Evolutionary conservation across 2,888 invertebrate genomes (phyloP).

Genomic region (Desoria tigrina): DNA sequence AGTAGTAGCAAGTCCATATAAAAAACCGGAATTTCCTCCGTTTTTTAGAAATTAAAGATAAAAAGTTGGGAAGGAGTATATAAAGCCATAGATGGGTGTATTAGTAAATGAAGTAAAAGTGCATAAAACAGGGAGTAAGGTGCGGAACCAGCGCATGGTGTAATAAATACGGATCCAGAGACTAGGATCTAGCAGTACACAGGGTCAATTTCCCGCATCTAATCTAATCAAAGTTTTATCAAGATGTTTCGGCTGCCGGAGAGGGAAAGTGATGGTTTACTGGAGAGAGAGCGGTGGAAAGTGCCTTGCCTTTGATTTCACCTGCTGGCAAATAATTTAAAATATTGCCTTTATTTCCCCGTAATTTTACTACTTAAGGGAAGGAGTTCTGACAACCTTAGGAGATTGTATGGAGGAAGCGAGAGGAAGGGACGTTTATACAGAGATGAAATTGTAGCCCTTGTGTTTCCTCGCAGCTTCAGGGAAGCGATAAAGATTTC

Average conservation of each 20-base stretch:
- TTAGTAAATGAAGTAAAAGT: slow-evolving; percentile 19
- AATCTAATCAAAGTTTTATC: slow-evolving; percentile 38
- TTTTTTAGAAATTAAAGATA: too few relatives aligned
- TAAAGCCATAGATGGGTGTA: too few relatives aligned
- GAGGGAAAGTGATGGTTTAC: slow-evolving; percentile 2
- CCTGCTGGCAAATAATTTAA: slow-evolving; percentile 28
- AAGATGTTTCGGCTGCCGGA: slow-evolving; percentile 1
- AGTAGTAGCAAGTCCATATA: too few relatives aligned
- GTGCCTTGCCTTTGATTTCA: slow-evolving; percentile 22
- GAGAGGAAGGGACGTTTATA: too few relatives aligned
- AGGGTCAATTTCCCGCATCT: slow-evolving; percentile 33
- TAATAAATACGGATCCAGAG: slow-evolving; percentile 22
- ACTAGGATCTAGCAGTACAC: slow-evolving; percentile 2
- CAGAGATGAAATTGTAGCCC: too few relatives aligned
- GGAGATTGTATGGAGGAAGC: too few relatives aligned
- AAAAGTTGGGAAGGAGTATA: too few relatives aligned
- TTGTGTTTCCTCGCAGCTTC: too few relatives aligned
- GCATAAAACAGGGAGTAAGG: slow-evolving; percentile 12
- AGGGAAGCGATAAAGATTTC: too few relatives aligned
- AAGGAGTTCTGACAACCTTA: neutral
- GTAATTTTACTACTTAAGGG: slow-evolving; percentile 18
- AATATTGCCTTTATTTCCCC: slow-evolving; percentile 26
- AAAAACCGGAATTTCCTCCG: too few relatives aligned
- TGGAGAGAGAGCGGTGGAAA: neutral
- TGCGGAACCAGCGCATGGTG: slow-evolving; percentile 5